Evolutionary conservation across 1,140 invertebrate species (phyloP).

Genomic region (Solenopsis invicta): DNA sequence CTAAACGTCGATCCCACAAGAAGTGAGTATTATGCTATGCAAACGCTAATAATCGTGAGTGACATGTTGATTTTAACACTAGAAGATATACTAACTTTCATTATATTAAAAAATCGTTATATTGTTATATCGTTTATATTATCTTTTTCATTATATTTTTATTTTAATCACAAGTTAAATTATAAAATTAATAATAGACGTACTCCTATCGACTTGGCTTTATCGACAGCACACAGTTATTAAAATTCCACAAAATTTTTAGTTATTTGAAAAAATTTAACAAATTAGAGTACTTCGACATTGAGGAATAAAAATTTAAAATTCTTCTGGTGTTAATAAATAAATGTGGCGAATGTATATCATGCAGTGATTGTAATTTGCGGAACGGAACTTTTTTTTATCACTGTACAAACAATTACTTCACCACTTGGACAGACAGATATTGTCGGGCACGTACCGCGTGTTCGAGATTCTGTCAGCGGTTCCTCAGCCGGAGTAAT

Average conservation of each 20-base stretch:
- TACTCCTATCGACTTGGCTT: not conserved
- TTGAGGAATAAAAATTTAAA: not conserved
- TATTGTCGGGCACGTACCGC: slow-evolving; percentile 47
- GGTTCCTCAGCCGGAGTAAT: slow-evolving; percentile 38
- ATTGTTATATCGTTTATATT: not conserved
- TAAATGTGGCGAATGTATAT: slow-evolving; percentile 28
- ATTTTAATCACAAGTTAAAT: not conserved
- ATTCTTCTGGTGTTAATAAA: slow-evolving; percentile 53
- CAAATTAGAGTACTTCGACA: not conserved
- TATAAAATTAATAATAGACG: not conserved
- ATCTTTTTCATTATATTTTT: not conserved
- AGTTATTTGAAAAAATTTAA: not conserved
- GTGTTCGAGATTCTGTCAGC: slow-evolving; percentile 52
- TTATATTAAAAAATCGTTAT: not conserved
- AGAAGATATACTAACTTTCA: slow-evolving; percentile 24
- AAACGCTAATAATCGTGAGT: slow-evolving; percentile 27
- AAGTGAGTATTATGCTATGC: slow-evolving; percentile 35
- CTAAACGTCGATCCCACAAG: slow-evolving; percentile 53
- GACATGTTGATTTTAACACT: slow-evolving; percentile 38
- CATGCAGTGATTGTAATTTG: slow-evolving; percentile 40
- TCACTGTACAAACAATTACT: slow-evolving; percentile 56
- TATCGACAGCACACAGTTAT: not conserved
- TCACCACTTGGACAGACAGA: slow-evolving; percentile 10
- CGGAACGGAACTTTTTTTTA: slow-evolving; percentile 37
- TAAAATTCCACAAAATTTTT: not conserved